Evolutionary conservation across 1,140 invertebrate species (phyloP).

Genomic region (Tyrophagus putrescentiae): DNA sequence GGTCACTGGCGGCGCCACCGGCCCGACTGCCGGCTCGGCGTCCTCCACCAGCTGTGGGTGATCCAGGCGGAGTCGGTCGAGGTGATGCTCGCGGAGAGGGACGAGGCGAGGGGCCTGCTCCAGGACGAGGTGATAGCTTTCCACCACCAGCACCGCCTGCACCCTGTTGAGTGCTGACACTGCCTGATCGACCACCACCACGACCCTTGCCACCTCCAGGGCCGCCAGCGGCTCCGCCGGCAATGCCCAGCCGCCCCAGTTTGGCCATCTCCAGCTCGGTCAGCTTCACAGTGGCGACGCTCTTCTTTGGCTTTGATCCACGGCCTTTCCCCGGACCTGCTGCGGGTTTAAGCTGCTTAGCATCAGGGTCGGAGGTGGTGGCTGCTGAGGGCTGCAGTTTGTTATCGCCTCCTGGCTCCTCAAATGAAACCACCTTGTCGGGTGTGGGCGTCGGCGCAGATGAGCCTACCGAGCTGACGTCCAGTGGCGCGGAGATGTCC

Average conservation of each 20-base stretch:
- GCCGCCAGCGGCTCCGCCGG: not conserved
- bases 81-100: not conserved
- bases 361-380: no score
- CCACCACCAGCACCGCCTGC: not conserved
- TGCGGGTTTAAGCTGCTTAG: not conserved
- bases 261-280: slow-evolving; percentile 14
- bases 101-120: not conserved
- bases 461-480: slow-evolving; percentile 4
- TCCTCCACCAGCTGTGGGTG: not conserved
- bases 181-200: not conserved
- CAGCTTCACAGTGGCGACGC: not conserved
- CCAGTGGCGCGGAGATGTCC: slow-evolving; percentile 8
- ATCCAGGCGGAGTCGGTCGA: not conserved
- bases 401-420: not conserved
- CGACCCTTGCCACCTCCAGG: not conserved
- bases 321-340: not conserved
- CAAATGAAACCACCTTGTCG: not conserved
- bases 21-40: not conserved
- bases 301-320: not conserved
- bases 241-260: not conserved
- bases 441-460: not conserved
- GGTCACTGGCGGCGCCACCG: not conserved
- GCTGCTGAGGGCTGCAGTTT: not conserved
- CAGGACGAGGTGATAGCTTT: not conserved
- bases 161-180: not conserved